phyloP scores from a whole-genome alignment of 23 tunicate genomes.

The Corella eumyota region DNA sequence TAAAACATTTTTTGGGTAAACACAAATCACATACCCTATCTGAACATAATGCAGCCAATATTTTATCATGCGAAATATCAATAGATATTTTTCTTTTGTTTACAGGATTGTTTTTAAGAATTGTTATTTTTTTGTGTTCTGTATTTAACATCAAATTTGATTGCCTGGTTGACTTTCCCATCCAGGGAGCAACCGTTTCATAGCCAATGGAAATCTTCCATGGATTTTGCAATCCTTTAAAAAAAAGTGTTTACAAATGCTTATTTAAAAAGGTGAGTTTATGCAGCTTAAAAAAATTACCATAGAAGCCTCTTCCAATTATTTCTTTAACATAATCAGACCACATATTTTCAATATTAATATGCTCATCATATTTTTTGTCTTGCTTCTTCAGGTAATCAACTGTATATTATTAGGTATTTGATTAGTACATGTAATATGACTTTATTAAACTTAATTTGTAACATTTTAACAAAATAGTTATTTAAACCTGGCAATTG shows the following conservation, averaged over 20 bases:
- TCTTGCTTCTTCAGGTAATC: background rate
- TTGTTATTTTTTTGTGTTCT: background rate
- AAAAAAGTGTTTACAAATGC: background rate
- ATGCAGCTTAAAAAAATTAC: background rate
- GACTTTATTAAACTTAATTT: too few species aligned
- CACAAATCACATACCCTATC: too few species aligned
- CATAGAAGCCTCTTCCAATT: constrained; percentile 6
- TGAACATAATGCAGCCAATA: background rate
- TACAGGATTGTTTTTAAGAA: background rate
- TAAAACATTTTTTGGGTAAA: too few species aligned
- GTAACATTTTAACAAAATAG: too few species aligned
- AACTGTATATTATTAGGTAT: constrained; percentile 4
- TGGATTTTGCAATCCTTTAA: background rate
- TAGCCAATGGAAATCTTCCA: background rate
- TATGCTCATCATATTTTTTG: background rate
- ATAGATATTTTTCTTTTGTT: background rate
- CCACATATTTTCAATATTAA: background rate
- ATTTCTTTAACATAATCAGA: constrained; percentile 3
- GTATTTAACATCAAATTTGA: background rate
- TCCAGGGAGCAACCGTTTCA: constrained; percentile 12
- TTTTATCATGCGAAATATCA: constrained; percentile 8
- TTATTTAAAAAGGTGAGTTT: background rate
- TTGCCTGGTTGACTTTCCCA: background rate
- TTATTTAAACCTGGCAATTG: background rate
- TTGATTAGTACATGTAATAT: too few species aligned